These are phyloP conservation scores for Pachycephala philippinensis DNA, from an alignment of 2,113 vertebrate genomes.

Conservation along the genomic window DNA sequence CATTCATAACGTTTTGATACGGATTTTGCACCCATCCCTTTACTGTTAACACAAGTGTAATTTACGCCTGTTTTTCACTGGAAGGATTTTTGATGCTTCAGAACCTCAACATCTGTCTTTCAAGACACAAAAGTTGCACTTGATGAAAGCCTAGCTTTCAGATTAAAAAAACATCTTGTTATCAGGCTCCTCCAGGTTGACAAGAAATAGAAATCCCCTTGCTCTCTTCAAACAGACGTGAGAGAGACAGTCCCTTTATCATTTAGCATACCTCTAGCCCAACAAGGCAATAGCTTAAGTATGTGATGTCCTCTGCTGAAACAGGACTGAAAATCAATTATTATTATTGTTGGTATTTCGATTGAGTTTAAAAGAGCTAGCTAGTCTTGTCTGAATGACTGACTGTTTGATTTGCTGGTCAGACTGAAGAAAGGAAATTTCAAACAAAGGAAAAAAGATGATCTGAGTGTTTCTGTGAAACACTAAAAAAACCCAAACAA, in stretches of 20 bases:
- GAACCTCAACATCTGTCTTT: not conserved
- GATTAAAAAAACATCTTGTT: conserved; percentile 7
- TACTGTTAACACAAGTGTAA: not conserved
- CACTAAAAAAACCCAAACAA: not conserved
- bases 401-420: conserved; percentile 11
- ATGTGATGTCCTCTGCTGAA: not conserved
- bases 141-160: conserved; percentile 26
- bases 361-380: not conserved
- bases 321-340: conserved; percentile 28
- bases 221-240: not conserved
- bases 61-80: not conserved
- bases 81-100: not conserved
- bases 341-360: conserved; percentile 29
- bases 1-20: not conserved
- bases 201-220: conserved; percentile 10
- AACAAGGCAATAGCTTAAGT: conserved; percentile 6
- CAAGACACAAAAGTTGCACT: not conserved
- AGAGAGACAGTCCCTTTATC: not conserved
- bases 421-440: not conserved
- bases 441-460: not conserved
- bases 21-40: not conserved
- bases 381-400: not conserved
- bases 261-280: not conserved
- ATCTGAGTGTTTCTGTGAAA: not conserved
- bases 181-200: conserved; percentile 53